Base-by-base conservation (phyloP, 2,797 vertebrate genomes). In the Trachurus trachurus region DNA sequence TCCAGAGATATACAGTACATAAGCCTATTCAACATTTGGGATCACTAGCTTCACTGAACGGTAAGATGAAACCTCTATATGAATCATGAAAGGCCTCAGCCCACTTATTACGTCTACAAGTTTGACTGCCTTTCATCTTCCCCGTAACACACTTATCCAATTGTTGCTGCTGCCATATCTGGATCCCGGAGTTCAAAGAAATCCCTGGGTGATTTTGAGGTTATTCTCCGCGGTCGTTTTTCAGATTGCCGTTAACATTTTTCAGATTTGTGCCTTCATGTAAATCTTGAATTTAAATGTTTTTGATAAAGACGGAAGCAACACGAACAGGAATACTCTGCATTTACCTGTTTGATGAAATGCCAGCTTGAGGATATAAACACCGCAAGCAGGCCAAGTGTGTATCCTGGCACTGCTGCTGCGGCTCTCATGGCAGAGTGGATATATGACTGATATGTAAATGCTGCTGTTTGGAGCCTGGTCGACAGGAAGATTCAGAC, bases 111-210 rank as follows among this genome's bases (percentile, higher is more conserved):
- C 76, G 42, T 88, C 89, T 83, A 84, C 90, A 79, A 86, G 80
- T 84, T 82, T 83, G 84, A 86, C 77, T 84, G 82, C 76, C 88
- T 93, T 93, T 91, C 89, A 92, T 93, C 91, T 87, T 82, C 72
- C 56, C 74, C 54, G 66, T 42, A 63, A 83, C 65, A 1, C 15
- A 54, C 70, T 90, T 86, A 87, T 88, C 84, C 85, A 84, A 84
- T 87, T 90, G 87, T 84, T 89, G 77, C 76, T 52, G 73, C 83
- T 75, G 81, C 79, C 87, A 76, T 89, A 87, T 87, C 87, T 80
- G 80, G 63, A 90, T 81, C 75, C 77, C 71, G 0, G 57, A 87
- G 86, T 89, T 90, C 85, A 92, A 91, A 90, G 82, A 83, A 81
- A 81, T 77, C 82, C 61, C 66, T 29, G 81, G 71, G 79, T 78